phyloP scores from a whole-genome alignment of 2,888 invertebrate species.

The Unio delphinus region DNA sequence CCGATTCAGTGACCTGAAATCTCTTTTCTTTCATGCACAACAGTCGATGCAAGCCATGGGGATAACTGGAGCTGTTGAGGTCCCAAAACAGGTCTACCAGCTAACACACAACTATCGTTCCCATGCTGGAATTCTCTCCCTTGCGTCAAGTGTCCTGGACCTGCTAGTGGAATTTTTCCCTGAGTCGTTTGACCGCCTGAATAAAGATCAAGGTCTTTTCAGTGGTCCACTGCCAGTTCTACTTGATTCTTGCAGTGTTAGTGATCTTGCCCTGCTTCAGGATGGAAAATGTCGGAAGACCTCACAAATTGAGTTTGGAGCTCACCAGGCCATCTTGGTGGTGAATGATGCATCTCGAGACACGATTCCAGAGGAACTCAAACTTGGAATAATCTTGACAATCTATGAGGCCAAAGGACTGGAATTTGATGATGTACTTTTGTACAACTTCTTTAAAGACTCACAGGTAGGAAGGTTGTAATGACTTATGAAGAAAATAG shows the following conservation, averaged over 20 bases:
- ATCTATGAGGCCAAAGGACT: constrained; percentile 63
- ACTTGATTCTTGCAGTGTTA: constrained; percentile 48
- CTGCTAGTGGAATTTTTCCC: constrained; percentile 54
- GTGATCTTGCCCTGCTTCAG: constrained; percentile 39
- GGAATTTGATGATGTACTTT: constrained; percentile 62
- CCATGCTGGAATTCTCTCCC: constrained; percentile 54
- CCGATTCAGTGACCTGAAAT: constrained; percentile 50
- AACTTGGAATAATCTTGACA: constrained; percentile 53
- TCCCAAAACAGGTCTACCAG: constrained; percentile 42
- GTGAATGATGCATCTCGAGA: constrained; percentile 51
- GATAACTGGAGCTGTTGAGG: constrained; percentile 16
- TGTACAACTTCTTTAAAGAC: constrained; percentile 64
- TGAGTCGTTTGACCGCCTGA: constrained; percentile 55
- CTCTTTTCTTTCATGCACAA: constrained; percentile 45
- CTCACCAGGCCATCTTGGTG: constrained; percentile 62
- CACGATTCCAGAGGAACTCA: constrained; percentile 51
- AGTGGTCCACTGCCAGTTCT: constrained; percentile 56
- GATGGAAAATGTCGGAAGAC: constrained; percentile 48
- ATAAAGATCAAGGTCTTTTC: constrained; percentile 57
- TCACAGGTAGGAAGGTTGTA: constrained; percentile 41
- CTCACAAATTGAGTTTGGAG: constrained; percentile 61
- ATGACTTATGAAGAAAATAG: no score
- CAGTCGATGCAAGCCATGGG: constrained; percentile 25
- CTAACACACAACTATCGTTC: constrained; percentile 59
- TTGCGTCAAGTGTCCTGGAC: constrained; percentile 57